These are phyloP conservation scores for Triplophysa rosa DNA, from an alignment of 2,113 vertebrate species.

Conservation along the genomic window DNA sequence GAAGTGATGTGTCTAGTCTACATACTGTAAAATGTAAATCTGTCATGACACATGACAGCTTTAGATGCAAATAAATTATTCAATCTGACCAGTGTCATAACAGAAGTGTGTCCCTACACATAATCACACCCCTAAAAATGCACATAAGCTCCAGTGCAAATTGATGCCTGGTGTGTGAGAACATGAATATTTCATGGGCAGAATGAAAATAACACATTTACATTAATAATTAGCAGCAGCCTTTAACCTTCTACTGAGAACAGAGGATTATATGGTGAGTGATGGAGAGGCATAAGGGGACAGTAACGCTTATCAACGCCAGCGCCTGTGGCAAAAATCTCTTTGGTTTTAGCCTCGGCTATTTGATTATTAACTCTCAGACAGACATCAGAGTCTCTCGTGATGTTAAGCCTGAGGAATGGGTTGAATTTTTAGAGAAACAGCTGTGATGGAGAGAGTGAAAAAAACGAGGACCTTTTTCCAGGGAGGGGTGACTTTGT, in stretches of 20 bases:
- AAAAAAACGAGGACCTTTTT: constrained; percentile 5
- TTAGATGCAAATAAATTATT: not conserved
- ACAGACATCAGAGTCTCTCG: constrained; percentile 9
- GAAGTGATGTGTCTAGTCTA: not conserved
- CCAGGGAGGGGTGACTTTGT: no score
- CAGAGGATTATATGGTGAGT: constrained; percentile 25
- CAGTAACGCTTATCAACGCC: not conserved
- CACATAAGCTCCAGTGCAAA: constrained; percentile 52
- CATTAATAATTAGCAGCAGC: constrained; percentile 64
- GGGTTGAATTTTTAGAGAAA: constrained; percentile 1
- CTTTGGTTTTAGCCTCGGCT: not conserved
- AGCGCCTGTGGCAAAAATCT: not conserved
- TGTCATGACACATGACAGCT: not conserved
- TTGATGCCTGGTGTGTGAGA: constrained; percentile 57
- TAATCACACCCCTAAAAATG: constrained; percentile 27
- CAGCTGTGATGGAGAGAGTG: constrained; percentile 28
- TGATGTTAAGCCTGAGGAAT: not conserved
- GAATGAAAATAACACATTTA: constrained; percentile 69
- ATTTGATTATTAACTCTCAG: constrained; percentile 6
- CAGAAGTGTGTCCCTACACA: constrained; percentile 8
- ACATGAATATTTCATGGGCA: constrained; percentile 64
- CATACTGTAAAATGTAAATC: not conserved
- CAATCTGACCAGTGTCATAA: not conserved
- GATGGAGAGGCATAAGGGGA: constrained; percentile 17
- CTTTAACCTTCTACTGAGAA: constrained; percentile 29